Evolutionary conservation across 23 tunicate genomes (phyloP), one percentile per base, ranked within the genome.

Genomic region (Phallusia fumigata): DNA sequence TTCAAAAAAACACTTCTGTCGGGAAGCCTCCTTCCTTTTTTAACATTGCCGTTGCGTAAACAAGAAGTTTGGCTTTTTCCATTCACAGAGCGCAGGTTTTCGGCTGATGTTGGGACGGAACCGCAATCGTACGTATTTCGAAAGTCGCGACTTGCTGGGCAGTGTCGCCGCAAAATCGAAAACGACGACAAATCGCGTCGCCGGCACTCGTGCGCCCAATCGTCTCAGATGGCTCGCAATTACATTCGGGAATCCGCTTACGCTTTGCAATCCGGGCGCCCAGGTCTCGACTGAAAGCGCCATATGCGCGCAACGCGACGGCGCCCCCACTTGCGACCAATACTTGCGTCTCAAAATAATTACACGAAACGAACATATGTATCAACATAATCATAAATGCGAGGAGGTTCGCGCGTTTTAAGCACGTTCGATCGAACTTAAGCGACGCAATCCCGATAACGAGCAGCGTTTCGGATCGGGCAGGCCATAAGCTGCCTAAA

Each of bases 191-290:
- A 40, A 40, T 58, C 28, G 18, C 18, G 69, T 58, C 69, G 69
- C 3, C 26, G 13, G 69, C 69, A 58, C 69, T 58, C 69, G 69
- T 24, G 69, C 69, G 69, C 28, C 69, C 69, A 58, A 58, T 58
- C 69, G 69, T 58, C 69, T 58, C 69, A 58, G 69, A 58, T 58
- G 69, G 69, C 69, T 21, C 28, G 69, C 16, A 58, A 58, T 58
- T 58, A 58, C 69, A 58, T 58, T 58, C 28, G 26, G 69, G 28
- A 58, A 58, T 58, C 69, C 69, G 69, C 69, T 58, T 58, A 58
- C 28, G 28, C 69, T 22, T 21, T 22, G 28, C 69, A 58, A 58
- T 58, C 69, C 69, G 28, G 28, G 69, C 26, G 69, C 13, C 28
- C 69, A 58, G 69, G 69, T 58, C 28, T 24, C 69, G 69, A 22